Conservation (phyloP, 2,888 invertebrate species). For the Tinea pellionella region DNA sequence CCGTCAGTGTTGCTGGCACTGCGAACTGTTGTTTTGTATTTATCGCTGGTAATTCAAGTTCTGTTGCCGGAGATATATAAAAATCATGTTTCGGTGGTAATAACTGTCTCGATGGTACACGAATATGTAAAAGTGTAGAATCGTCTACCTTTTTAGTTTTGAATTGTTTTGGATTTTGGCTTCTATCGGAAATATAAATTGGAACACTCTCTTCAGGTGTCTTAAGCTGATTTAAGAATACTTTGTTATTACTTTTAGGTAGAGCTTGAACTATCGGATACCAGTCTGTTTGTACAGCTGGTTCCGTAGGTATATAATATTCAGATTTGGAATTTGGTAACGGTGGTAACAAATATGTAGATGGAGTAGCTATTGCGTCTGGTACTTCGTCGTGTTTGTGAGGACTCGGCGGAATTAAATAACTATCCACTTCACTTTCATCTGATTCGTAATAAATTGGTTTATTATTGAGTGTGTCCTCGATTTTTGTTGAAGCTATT, state of each 20-base stretch:
- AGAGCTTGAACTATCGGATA: conserved; percentile 41
- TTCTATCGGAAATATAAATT: neutral
- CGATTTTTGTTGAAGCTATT: conserved; percentile 19
- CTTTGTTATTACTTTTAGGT: conserved; percentile 12
- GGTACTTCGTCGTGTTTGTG: conserved; percentile 32
- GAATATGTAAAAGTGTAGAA: conserved; percentile 19
- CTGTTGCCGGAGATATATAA: neutral
- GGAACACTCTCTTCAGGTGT: neutral
- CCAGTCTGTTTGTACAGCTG: conserved; percentile 50
- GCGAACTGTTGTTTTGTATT: conserved; percentile 29
- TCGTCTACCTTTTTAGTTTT: neutral
- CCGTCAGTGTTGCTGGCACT: conserved; percentile 46
- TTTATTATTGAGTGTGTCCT: conserved; percentile 20
- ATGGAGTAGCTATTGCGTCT: conserved; percentile 31
- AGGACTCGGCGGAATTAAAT: conserved; percentile 41
- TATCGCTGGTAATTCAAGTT: conserved; percentile 13
- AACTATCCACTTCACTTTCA: conserved; percentile 37
- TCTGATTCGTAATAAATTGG: conserved; percentile 40
- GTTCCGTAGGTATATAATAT: conserved; percentile 34
- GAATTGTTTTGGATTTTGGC: neutral
- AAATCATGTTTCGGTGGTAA: conserved; percentile 31
- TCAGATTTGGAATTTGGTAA: conserved; percentile 30
- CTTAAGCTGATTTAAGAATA: neutral
- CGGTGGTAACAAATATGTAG: conserved; percentile 50
- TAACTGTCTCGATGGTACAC: conserved; percentile 39